Base-by-base conservation (phyloP, 1,140 invertebrate genomes). In the Rhizoglyphus robini region DNA sequence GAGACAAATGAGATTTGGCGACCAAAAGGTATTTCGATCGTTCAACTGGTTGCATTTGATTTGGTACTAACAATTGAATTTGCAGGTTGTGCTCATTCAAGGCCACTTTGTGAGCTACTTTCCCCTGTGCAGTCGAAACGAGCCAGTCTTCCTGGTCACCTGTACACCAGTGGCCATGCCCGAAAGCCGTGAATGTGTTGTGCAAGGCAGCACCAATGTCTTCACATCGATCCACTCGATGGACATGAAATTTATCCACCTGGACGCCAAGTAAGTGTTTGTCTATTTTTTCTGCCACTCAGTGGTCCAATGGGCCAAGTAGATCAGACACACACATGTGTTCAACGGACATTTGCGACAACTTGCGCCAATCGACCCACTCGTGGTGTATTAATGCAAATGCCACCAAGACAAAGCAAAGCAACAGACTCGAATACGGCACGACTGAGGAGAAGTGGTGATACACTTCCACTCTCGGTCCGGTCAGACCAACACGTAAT, bases 161-260 rank as follows among this genome's bases (percentile, higher is more conserved):
- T 99, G 95, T 77, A 92, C 90, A n/a, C 95, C 95, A 20, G 85
- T 98, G n/a, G 92, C 96, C 59, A 93, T 96, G 83, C 94, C 94
- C 2, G 94, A 97, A 78, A 96, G 93, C 27, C 83, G 94, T 68
- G 80, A 83, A 67, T 93, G 89, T 78, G 87, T 95, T 47, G 88
- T 95, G 23, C 90, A 93, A 75, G 94, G 93, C 69, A 92, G 92
- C 73, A 97, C 94, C 61, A 91, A 91, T 78, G 90, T 97, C 46
- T 99, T 97, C 78, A 94, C 91, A 70, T 88, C 90, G 30, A 88
- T 96, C 66, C 94, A 97, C 75, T 86, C 88, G 65, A 91, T 97
- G 86, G 94, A 97, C 77, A 96, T 98, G 92, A 93, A 90, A 77
- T 96, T 95, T 76, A 83, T 94, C 64, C 88, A 95, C 77, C 84